phyloP scores from a whole-genome alignment of 2,797 vertebrate species.

The Cirrhinus molitorella region DNA sequence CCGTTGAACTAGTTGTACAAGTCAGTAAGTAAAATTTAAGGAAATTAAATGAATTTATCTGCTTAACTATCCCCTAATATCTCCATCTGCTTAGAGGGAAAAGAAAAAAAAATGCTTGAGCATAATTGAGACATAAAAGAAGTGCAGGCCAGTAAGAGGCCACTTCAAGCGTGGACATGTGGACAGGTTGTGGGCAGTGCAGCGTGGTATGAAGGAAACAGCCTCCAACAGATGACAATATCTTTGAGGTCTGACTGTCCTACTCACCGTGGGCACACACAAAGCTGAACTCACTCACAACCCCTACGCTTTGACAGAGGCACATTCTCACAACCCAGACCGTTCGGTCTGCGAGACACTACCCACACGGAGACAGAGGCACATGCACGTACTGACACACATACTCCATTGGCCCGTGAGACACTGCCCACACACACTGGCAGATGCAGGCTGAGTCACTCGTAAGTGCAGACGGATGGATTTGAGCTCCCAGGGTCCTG shows the following conservation, averaged over 20 bases:
- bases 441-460: conserved; percentile 64
- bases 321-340: conserved; percentile 21
- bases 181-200: conserved; percentile 33
- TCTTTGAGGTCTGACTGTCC: conserved; percentile 17
- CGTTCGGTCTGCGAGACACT: conserved; percentile 17
- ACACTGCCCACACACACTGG: conserved; percentile 56
- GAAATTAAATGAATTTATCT: neutral
- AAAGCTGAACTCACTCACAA: conserved; percentile 38
- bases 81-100: neutral
- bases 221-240: conserved; percentile 42
- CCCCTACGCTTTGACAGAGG: conserved; percentile 35
- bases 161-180: neutral
- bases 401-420: conserved; percentile 53
- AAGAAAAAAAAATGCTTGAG: no score
- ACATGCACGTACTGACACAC: conserved; percentile 45
- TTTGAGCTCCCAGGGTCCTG: conserved; percentile 54
- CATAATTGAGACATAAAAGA: neutral
- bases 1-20: neutral
- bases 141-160: neutral
- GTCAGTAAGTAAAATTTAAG: neutral
- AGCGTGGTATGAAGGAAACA: conserved; percentile 7
- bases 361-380: conserved; percentile 37
- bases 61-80: neutral
- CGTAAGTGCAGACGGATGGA: conserved; percentile 54
- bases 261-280: conserved; percentile 51